Evolutionary conservation across 2,888 invertebrate species (phyloP).

Genomic region (Clepsis dumicolana): DNA sequence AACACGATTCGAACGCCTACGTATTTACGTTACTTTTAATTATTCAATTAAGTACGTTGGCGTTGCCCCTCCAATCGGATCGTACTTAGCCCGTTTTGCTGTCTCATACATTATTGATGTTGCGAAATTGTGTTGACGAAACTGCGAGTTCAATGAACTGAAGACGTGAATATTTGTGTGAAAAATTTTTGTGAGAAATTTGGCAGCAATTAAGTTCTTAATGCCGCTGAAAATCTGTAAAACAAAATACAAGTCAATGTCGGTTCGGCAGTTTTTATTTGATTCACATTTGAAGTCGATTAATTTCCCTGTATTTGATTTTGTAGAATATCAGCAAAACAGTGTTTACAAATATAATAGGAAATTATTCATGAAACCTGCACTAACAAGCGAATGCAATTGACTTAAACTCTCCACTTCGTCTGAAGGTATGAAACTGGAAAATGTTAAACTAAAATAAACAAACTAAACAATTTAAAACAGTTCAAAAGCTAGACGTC

Average conservation of each 20-base stretch:
- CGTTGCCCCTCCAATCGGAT: neutral
- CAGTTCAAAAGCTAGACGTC: conserved; percentile 3
- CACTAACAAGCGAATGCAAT: conserved; percentile 21
- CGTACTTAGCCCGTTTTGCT: neutral
- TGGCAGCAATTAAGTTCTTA: no score
- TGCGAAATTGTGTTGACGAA: neutral
- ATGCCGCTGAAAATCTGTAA: no score
- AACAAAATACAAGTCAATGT: no score
- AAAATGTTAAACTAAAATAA: neutral
- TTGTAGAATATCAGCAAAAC: no score
- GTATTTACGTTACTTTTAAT: neutral
- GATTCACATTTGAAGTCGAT: no score
- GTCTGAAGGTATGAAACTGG: neutral
- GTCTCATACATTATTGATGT: neutral
- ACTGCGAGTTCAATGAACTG: neutral
- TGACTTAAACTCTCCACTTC: conserved; percentile 2
- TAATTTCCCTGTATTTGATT: no score
- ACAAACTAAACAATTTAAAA: conserved; percentile 4
- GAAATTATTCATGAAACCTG: no score
- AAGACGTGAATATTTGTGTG: no score
- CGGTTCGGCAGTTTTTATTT: no score
- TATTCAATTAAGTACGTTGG: neutral
- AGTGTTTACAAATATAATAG: no score
- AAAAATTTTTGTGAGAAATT: no score
- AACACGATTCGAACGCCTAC: conserved; percentile 2